Base-by-base conservation (phyloP, 2,797 vertebrate species). In the Pogoniulus pusillus region DNA sequence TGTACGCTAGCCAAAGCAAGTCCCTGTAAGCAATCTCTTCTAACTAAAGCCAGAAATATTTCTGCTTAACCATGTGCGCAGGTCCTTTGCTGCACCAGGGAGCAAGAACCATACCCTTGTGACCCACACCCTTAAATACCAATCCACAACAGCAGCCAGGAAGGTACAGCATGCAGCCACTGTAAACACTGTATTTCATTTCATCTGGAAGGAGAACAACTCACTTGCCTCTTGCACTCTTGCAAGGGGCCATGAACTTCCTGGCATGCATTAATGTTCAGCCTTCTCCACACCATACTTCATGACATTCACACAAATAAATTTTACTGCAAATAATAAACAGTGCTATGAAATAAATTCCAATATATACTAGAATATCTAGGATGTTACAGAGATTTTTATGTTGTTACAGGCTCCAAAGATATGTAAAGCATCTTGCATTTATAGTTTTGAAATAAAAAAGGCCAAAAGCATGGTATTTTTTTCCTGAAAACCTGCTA, bases 401-500 rank as follows among this genome's bases (percentile, higher is more conserved):
- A 45, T 57, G 32, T 93, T 81, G 53, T 87, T 91, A 73, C 14
- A 43, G 59, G 77, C 69, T 88, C 53, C 68, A 62, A 80, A 87
- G 60, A 78, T 17, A 82, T 3, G 17, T n/a, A 78, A 79, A 89
- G 37, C 9, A 43, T 80, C 47, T 58, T 73, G 51, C 49, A 76
- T 68, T 76, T 59, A 16, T 27, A 62, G n/a, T 17, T 29, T 58
- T 43, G 66, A 73, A 30, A 45, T 11, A 22, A 54, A 91, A 79
- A 93, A 85, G 43, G 60, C 70, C 70, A 88, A 66, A 86, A 82
- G 0, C 16, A 14, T 4, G 16, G 39, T 49, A 41, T n/a, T 32
- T 87, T 82, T 79, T 65, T 71, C 86, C 76, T 79, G 30, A 70
- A 90, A 93, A 70, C 73, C 64, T 74, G 35, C 81, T 94, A 78